Evolutionary conservation across 2,113 vertebrate genomes (phyloP), one percentile per base, ranked within the genome.

Genomic region (Etheostoma cragini): DNA sequence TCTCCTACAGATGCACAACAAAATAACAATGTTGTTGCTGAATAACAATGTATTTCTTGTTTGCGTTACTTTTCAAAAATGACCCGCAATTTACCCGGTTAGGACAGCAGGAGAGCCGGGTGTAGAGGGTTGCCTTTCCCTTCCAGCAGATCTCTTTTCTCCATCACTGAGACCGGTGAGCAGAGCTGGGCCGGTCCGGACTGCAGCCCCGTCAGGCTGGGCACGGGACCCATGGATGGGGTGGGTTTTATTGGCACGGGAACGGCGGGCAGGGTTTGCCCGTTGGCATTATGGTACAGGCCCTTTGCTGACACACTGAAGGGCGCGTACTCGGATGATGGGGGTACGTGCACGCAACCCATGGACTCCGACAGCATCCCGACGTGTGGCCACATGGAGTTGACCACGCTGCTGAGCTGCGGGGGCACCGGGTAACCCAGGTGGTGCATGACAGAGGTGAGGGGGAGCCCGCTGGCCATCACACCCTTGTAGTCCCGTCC

Each of bases 361-460:
- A 97, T 95, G 15, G 97, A 94, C 76, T 99, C 98, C 63, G 95
- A 93, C 69, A 99, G 95, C 91, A 98, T 94, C 19, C 98, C 97
- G 58, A 98, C 95, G 79, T 98, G 97, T 3, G 97, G 98, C 97
- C 97, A 98, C 94, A 98, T 95, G 5, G 98, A 98, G 89, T 96
- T 94, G 77, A 99, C 96, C 88, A 99, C 93, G 74, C 96, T 95
- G 89, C 97, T 95, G 33, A 98, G 95, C 85, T 98, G 97, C 52
- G 96, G 88, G 1, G 97, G 96, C 71, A 99, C 95, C 0, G 98
- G 96, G 88, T 99, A 99, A 58, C 98, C 97, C 78, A 99, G 91
- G 78, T 97, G 97, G 88, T 99, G 97, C 98, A 99, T 99, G 91
- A 99, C 97, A 0, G 98, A 98, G 24, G 97, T 97, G 88, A 98